A percentile compares a stretch with the other conserved stretches of the same genome.
phyloP scores from a whole-genome alignment of 2,113 vertebrate genomes.

The Phylloscopus trochilus region DNA sequence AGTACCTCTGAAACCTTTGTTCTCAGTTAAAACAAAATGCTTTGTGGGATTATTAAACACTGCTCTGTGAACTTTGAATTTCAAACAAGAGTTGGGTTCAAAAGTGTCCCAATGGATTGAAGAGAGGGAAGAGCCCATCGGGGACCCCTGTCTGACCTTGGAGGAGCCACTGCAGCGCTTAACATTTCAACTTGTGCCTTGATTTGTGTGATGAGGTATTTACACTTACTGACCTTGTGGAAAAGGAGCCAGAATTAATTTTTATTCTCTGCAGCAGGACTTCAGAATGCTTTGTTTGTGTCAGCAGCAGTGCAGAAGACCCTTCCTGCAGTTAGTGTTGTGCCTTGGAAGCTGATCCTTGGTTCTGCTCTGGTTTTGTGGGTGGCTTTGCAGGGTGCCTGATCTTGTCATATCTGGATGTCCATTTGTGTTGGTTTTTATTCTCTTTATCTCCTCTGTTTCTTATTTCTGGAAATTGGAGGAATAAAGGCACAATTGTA shows the following conservation, averaged over 20 bases:
- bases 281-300: neutral
- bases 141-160: neutral
- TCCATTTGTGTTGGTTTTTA: neutral
- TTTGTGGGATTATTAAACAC: neutral
- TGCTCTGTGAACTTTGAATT: neutral
- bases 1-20: neutral
- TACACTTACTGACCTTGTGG: neutral
- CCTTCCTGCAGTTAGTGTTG: fast-evolving
- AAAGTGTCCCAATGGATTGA: neutral
- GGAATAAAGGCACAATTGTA: neutral
- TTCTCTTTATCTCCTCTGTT: neutral
- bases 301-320: fast-evolving
- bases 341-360: fast-evolving
- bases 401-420: fast-evolving
- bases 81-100: neutral
- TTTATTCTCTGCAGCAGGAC: neutral
- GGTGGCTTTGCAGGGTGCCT: neutral
- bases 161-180: neutral
- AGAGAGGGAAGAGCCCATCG: neutral
- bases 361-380: neutral
- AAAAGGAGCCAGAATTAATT: neutral
- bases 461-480: neutral
- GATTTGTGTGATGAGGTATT: neutral
- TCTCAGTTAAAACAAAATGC: neutral
- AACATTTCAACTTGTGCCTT: fast-evolving